Evolutionary conservation across 1,140 invertebrate genomes (phyloP).

Genomic region (Drosophila ercepeae): DNA sequence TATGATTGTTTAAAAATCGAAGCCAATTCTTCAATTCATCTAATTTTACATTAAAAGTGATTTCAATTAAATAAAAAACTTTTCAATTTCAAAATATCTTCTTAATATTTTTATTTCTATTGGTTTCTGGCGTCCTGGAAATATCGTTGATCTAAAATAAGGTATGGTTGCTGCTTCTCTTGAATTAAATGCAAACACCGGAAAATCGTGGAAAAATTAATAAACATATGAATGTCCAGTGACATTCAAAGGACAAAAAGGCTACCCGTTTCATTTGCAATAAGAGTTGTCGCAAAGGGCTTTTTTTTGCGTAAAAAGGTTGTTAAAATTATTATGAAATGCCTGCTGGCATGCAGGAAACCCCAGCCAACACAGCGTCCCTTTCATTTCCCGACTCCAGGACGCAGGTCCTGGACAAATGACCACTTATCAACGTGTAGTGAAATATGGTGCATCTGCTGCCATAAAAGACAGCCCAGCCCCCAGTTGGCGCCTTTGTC

Average conservation of each 20-base stretch:
- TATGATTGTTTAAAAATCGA: too few relatives aligned
- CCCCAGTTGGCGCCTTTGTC: constrained; percentile 58
- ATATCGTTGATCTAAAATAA: too few relatives aligned
- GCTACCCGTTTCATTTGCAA: constrained; percentile 56
- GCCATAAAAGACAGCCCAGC: constrained; percentile 34
- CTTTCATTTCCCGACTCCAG: not conserved
- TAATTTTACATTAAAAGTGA: too few relatives aligned
- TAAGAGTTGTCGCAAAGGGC: constrained; percentile 4
- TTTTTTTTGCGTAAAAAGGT: constrained; percentile 62
- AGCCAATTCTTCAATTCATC: too few relatives aligned
- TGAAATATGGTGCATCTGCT: constrained; percentile 73
- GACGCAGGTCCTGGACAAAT: constrained; percentile 51
- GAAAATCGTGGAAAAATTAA: constrained; percentile 20
- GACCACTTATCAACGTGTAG: constrained; percentile 80
- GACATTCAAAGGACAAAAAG: not conserved
- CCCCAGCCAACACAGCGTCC: constrained; percentile 6
- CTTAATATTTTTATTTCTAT: too few relatives aligned
- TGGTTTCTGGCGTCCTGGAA: too few relatives aligned
- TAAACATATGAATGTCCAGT: constrained; percentile 7
- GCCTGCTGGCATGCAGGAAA: constrained; percentile 75
- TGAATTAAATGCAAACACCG: not conserved
- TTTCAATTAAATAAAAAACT: too few relatives aligned
- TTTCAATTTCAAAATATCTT: too few relatives aligned
- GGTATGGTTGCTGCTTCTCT: too few relatives aligned
- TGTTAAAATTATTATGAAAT: constrained; percentile 83